Evolutionary conservation across 2,113 vertebrate species (phyloP), one percentile per base, ranked within the genome.

Genomic region (Noctilio leporinus): DNA sequence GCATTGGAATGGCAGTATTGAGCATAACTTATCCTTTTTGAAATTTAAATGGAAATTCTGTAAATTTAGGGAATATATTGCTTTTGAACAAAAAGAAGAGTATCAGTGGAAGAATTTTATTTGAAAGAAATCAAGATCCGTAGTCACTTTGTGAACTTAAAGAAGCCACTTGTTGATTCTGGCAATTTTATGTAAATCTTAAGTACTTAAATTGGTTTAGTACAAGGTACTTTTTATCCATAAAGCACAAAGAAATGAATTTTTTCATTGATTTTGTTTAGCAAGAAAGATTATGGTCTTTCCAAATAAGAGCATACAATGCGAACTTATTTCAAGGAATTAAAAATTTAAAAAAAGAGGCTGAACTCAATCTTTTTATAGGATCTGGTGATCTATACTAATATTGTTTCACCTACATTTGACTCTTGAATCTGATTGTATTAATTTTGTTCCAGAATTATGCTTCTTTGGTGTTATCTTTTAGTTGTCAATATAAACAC

Each of bases 141-240:
- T 86, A 92, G 26, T 40, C 15, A 72, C 7, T 86, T 91, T 93
- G 49, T 95, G 51, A 95, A 76, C 67, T 85, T 30, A 87, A 95
- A 95, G 80, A 93, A 94, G 38, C 38, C 65, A 43, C 47, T 90
- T 88, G 55, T 87, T 95, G 80, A 82, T 91, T 84, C 43, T 59
- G 86, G 40, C 4, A 49, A 88, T 53, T 81, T 94, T 70, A 70
- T 65, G 16, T 90, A 90, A 90, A 85, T 87, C 43, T 35, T 93
- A 78, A 72, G 59, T 91, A 76, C 91, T 96, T 82, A 40, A 59
- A 57, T 70, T 91, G n/a, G 43, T 64, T 94, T 95, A 90, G 49
- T 59, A 94, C 24, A 88, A 55, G 59, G 12, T 45, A 22, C 20
- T 92, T 53, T 94, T 45, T 90, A 24, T 45, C 17, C 62, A 49